Percentiles rank a stretch among this genome's conserved stretches.
Conservation (phyloP, 2,113 vertebrate species). For the Vanacampus margaritifer region DNA sequence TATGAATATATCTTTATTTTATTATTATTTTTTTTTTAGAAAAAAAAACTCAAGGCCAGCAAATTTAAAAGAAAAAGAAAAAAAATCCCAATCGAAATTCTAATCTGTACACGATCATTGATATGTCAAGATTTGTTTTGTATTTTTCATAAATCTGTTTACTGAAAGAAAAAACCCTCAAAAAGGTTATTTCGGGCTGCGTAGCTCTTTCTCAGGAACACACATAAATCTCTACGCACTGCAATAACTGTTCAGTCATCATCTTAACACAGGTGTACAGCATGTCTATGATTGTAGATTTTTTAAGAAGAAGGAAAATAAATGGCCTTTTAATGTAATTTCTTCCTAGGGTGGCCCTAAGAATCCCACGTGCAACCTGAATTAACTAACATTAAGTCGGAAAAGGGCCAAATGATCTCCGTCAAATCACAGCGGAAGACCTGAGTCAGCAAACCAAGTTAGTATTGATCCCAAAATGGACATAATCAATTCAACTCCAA, state of each 20-base stretch:
- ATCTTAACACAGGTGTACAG: background rate
- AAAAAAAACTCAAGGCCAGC: too few relatives aligned
- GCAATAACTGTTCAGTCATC: background rate
- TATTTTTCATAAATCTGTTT: background rate
- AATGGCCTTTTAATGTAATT: background rate
- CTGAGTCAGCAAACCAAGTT: slow-evolving; percentile 42
- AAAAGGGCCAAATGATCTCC: slow-evolving; percentile 1
- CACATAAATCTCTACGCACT: background rate
- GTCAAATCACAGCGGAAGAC: slow-evolving; percentile 17
- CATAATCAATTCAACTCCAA: slow-evolving; percentile 62
- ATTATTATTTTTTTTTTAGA: too few relatives aligned
- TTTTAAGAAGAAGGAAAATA: background rate
- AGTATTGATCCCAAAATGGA: slow-evolving; percentile 58
- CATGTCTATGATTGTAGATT: background rate
- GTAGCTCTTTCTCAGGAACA: background rate
- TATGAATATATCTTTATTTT: too few relatives aligned
- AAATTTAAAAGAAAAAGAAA: too few relatives aligned
- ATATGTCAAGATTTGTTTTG: too few relatives aligned
- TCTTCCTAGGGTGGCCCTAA: background rate
- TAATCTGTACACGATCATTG: too few relatives aligned
- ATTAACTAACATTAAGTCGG: background rate
- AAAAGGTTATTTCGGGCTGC: background rate
- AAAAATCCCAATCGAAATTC: too few relatives aligned
- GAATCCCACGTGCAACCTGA: background rate
- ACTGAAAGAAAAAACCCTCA: background rate